Base-by-base conservation (phyloP, 1,140 invertebrate species). In the Monochamus saltuarius region DNA sequence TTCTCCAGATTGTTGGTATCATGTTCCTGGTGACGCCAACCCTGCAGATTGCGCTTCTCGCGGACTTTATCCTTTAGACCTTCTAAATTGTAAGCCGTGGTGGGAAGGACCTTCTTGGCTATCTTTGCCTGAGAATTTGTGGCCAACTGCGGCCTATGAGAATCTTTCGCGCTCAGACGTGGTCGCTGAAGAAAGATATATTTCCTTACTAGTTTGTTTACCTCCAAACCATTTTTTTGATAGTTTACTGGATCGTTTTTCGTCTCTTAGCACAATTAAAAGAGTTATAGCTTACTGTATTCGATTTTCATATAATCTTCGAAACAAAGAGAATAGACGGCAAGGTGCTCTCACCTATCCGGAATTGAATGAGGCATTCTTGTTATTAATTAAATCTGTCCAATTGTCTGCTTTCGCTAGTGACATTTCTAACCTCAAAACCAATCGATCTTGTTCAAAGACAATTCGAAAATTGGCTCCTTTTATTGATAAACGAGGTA, bases 41-140 rank as follows among this genome's bases (percentile, higher is more conserved):
- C 73, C 77, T n/a, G 74, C 72, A 10, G 77, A 78, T 55, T 61
- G 68, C 19, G 75, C 73, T 6, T 72, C 77, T 17, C 63, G 77
- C 36, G 76, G 77, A 0, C 17, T 75, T 0, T 22, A 56, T 0
- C 64, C 72, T 0, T 4, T 3, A 2, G 51, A 70, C 11, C 39
- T 77, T 0, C 7, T 14, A 2, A 11, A 56, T 39, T 54, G 50
- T 38, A 3, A 40, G 1, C 51, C 73, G 13, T 78, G 76, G 75
- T 74, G 69, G 71, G 16, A 42, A n/a, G 57, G 65, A 2, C 61
- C 65, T 35, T 1, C 13, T 39, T 55, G 53, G 43, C 42, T 56
- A 40, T 16, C 7, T 37, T 6, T 22, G 11, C 17, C 7, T 46
- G 11, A 9, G 9, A n/a, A 53, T 36, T 22, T 10, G 11, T 52